phyloP scores from a whole-genome alignment of 2,888 invertebrate species.

The Tipula vernalis region DNA sequence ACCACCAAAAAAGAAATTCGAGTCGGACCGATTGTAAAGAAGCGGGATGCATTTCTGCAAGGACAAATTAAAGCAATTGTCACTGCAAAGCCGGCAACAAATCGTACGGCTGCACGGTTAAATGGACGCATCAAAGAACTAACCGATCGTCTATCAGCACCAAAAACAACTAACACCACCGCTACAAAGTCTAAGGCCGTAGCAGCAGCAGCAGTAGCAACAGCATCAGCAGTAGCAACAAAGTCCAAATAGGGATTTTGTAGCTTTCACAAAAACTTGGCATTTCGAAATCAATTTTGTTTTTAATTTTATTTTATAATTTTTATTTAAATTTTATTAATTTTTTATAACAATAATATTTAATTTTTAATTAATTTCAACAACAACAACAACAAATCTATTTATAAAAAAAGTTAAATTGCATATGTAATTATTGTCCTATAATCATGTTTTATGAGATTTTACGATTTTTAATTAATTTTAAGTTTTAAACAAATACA shows the following conservation, averaged over 20 bases:
- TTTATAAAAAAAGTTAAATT: neutral
- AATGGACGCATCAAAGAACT: conserved; percentile 37
- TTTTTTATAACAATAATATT: conserved; percentile 12
- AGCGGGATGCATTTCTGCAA: neutral
- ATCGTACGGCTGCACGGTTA: conserved; percentile 32
- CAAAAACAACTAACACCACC: conserved; percentile 20
- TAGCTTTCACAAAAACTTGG: neutral
- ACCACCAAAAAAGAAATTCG: neutral
- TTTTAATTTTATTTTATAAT: conserved; percentile 14
- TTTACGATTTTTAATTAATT: neutral
- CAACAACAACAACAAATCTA: neutral
- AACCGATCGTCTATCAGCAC: conserved; percentile 33
- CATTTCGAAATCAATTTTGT: conserved; percentile 5
- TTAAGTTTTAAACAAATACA: neutral
- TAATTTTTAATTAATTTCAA: neutral
- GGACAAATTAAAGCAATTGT: conserved; percentile 9
- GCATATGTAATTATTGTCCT: neutral
- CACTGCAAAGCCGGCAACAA: conserved; percentile 11
- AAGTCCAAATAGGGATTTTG: neutral
- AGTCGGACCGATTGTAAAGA: conserved; percentile 9
- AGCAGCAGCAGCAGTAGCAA: neutral
- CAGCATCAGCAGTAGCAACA: neutral
- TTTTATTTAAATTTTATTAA: conserved; percentile 13
- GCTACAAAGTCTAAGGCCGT: neutral
- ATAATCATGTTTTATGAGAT: neutral